Conservation (phyloP, 37 sponge, comb jelly and placozoan species). For the Crambe crambe region DNA sequence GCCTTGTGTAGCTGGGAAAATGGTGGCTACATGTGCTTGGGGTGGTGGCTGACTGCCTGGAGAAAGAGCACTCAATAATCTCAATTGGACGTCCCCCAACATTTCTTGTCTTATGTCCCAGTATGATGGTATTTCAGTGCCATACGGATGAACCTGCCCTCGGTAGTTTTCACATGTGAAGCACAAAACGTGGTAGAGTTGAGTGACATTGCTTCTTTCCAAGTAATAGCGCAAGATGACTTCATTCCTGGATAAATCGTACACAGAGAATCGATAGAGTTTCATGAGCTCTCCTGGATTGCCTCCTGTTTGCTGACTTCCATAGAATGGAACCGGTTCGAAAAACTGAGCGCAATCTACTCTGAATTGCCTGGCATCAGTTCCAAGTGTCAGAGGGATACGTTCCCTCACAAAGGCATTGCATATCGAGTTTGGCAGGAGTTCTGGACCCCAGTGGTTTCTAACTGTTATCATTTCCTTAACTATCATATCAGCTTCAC, state of each 20-base stretch:
- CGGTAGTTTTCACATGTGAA: constrained; percentile 40
- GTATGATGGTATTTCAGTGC: constrained; percentile 44
- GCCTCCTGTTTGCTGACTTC: constrained; percentile 4
- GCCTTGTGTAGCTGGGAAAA: constrained; percentile 3
- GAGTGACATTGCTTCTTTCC: constrained; percentile 53
- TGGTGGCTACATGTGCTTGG: constrained; percentile 14
- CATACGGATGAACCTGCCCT: constrained; percentile 66
- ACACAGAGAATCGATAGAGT: constrained; percentile 66
- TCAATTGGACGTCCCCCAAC: constrained; percentile 32
- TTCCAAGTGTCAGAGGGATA: constrained; percentile 29
- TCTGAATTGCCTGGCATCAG: constrained; percentile 34
- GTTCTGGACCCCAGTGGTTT: constrained; percentile 59
- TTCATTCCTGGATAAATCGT: constrained; percentile 53
- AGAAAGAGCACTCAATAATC: constrained; percentile 31
- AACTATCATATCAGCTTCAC: constrained; percentile 56
- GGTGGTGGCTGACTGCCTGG: not conserved
- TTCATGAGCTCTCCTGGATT: constrained; percentile 64
- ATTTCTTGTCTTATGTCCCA: constrained; percentile 57
- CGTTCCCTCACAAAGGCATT: constrained; percentile 68
- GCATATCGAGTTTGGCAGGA: constrained; percentile 53
- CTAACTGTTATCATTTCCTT: constrained; percentile 50
- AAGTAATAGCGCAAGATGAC: constrained; percentile 60
- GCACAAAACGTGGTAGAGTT: constrained; percentile 64
- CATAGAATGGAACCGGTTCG: constrained; percentile 72
- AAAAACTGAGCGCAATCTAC: constrained; percentile 79